These are phyloP conservation scores for Limnephilus lunatus DNA, from an alignment of 2,888 invertebrate genomes.

Conservation along the genomic window DNA sequence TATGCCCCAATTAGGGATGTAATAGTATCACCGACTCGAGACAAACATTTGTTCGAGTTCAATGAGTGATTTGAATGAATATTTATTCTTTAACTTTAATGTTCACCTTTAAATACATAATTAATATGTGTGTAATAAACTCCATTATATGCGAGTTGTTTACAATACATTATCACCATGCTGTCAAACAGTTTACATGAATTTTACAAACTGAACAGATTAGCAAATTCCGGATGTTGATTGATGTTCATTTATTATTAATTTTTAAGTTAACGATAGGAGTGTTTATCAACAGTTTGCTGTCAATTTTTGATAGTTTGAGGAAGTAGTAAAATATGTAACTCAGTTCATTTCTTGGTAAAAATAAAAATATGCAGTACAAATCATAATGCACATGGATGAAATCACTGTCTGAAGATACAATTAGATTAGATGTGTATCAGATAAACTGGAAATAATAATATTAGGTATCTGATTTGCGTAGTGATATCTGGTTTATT, in stretches of 20 bases:
- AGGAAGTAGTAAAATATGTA: neutral
- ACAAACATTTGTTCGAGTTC: too few relatives aligned
- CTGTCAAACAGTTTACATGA: neutral
- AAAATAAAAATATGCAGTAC: neutral
- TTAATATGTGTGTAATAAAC: neutral
- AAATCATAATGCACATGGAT: neutral
- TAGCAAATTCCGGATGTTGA: neutral
- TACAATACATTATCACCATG: neutral
- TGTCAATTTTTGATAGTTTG: neutral
- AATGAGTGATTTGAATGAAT: too few relatives aligned
- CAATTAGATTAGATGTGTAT: too few relatives aligned
- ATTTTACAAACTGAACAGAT: neutral
- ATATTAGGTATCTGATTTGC: neutral
- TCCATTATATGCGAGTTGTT: neutral
- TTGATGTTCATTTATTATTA: neutral
- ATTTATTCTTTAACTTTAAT: too few relatives aligned
- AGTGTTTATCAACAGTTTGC: neutral
- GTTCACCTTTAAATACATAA: too few relatives aligned
- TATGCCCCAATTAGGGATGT: too few relatives aligned
- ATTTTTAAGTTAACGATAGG: neutral
- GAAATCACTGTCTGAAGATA: neutral
- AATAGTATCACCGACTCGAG: too few relatives aligned
- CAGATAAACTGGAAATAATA: neutral
- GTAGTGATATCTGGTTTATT: neutral
- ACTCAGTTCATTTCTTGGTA: neutral